Evolutionary conservation across 2,797 vertebrate genomes (phyloP).

Genomic region (Eulemur rubriventer): DNA sequence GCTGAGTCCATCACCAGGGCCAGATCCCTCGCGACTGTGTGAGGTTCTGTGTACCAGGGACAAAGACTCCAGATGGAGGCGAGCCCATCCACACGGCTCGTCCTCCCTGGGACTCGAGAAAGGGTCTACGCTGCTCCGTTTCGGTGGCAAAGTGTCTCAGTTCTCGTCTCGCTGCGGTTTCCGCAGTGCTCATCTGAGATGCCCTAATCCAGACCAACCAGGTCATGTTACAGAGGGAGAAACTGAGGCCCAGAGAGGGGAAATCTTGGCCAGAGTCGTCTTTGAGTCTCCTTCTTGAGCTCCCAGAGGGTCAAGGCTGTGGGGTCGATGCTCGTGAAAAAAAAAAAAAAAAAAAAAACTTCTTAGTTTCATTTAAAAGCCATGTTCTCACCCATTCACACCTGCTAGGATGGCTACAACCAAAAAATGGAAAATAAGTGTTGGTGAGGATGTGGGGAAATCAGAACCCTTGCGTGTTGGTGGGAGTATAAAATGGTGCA

Average conservation of each 20-base stretch:
- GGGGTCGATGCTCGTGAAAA: neutral
- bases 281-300: neutral
- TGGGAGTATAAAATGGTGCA: no score
- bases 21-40: neutral
- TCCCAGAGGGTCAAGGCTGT: neutral
- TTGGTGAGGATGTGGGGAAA: neutral
- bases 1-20: fast-evolving
- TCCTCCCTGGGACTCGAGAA: neutral
- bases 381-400: fast-evolving
- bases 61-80: neutral
- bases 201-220: neutral
- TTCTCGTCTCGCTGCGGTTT: neutral
- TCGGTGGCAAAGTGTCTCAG: neutral
- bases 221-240: neutral
- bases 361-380: neutral
- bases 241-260: neutral
- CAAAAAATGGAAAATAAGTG: neutral
- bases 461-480: fast-evolving
- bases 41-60: fast-evolving
- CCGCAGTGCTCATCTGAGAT: neutral
- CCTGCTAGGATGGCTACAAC: neutral
- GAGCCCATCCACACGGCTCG: neutral
- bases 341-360: neutral
- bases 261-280: fast-evolving
- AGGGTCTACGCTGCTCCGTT: no score